These are phyloP conservation scores for Antigone vipio DNA, from an alignment of 2,113 vertebrate genomes.

Conservation along the genomic window DNA sequence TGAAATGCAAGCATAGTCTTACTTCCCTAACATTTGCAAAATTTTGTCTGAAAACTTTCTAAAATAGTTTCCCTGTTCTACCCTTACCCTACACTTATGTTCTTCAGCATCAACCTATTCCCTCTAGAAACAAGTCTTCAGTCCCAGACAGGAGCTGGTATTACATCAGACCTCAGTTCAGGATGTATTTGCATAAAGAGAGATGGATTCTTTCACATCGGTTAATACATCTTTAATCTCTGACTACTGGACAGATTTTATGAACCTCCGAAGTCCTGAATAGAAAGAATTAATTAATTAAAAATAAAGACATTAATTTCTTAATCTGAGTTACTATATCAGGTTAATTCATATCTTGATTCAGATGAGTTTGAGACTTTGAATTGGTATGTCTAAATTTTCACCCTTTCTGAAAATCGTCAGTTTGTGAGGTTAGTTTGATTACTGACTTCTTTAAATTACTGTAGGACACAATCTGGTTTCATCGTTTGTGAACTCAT, in stretches of 20 bases:
- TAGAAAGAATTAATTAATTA: not conserved
- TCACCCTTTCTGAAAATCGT: not conserved
- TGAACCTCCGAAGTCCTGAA: not conserved
- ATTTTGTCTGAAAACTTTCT: not conserved
- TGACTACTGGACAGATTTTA: not conserved
- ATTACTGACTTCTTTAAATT: not conserved
- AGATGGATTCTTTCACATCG: not conserved
- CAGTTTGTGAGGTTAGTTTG: not conserved
- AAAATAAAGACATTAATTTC: not conserved
- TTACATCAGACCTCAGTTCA: not conserved
- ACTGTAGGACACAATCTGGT: rapidly evolving
- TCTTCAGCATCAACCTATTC: not conserved
- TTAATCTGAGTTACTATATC: not conserved
- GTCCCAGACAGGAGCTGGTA: not conserved
- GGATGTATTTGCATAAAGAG: not conserved
- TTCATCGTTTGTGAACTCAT: not conserved
- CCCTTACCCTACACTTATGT: rapidly evolving
- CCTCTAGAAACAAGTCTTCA: not conserved
- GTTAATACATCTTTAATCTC: not conserved
- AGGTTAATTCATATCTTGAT: not conserved
- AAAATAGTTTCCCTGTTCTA: not conserved
- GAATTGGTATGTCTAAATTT: not conserved
- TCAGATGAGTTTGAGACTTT: not conserved
- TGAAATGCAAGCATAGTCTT: not conserved
- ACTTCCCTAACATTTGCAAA: not conserved